Conservation (phyloP, 2,888 invertebrate genomes). For the Rhagophthalmus giganteus region DNA sequence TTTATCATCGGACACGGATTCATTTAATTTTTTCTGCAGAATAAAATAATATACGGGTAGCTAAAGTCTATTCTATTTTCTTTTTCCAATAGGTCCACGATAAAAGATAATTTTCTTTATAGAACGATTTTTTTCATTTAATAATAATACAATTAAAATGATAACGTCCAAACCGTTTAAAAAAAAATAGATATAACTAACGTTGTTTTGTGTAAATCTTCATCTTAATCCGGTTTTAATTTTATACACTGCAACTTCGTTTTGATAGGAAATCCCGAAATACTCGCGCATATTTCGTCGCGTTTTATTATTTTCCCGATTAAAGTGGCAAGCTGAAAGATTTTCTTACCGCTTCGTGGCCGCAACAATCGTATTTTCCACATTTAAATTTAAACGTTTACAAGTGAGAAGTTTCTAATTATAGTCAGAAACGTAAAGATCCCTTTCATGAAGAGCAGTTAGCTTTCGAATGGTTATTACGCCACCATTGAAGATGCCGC, state of each 20-base stretch:
- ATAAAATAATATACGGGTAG: not conserved
- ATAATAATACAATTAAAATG: not conserved
- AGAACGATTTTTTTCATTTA: not conserved
- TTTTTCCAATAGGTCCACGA: too few species aligned
- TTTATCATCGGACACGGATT: slow-evolving; percentile 15
- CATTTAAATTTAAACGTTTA: slow-evolving; percentile 7
- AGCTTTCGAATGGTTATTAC: slow-evolving; percentile 13
- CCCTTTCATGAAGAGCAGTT: slow-evolving; percentile 9
- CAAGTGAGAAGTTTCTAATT: slow-evolving; percentile 18
- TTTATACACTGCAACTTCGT: too few species aligned
- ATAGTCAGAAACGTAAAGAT: slow-evolving; percentile 11
- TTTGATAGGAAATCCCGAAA: too few species aligned
- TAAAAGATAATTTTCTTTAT: not conserved
- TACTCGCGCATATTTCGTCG: too few species aligned
- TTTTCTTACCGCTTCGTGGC: too few species aligned
- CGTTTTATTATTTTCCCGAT: too few species aligned
- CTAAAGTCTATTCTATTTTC: too few species aligned
- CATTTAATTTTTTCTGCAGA: slow-evolving; percentile 14
- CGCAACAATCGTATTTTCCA: too few species aligned
- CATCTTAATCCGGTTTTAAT: too few species aligned
- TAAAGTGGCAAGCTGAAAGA: too few species aligned
- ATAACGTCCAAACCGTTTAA: not conserved
- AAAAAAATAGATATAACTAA: too few species aligned
- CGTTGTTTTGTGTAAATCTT: too few species aligned
- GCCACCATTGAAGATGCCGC: not conserved